Conservation (phyloP, 2,113 vertebrate species). For the Neoarius graeffei region DNA sequence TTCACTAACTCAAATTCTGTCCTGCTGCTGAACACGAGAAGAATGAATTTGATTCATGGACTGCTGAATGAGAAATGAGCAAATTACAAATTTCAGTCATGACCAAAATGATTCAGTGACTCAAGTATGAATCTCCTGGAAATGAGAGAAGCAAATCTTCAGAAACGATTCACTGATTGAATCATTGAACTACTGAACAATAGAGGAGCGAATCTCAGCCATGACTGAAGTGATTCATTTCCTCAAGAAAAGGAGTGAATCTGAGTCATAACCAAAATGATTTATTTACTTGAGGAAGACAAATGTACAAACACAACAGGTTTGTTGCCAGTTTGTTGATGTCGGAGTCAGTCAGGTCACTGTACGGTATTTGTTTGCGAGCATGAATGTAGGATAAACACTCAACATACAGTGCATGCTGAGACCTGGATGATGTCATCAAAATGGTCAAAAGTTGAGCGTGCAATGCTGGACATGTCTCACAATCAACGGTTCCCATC, state of each 20-base stretch:
- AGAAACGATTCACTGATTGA: not conserved
- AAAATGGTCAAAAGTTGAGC: too few relatives aligned
- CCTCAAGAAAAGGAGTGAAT: not conserved
- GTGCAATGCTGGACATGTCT: too few relatives aligned
- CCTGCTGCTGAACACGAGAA: not conserved
- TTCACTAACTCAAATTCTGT: not conserved
- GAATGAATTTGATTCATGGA: not conserved
- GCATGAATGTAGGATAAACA: not conserved
- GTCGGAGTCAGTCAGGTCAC: not conserved
- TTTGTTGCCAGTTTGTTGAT: not conserved
- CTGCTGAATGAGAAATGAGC: not conserved
- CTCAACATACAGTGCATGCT: too few relatives aligned
- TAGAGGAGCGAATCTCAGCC: not conserved
- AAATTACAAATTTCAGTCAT: not conserved
- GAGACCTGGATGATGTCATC: too few relatives aligned
- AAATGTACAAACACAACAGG: accelerated
- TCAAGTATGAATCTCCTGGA: not conserved
- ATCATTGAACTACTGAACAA: not conserved
- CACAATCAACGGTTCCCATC: too few relatives aligned
- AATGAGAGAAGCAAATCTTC: not conserved
- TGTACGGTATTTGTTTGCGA: not conserved
- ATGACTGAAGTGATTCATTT: not conserved
- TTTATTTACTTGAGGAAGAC: not conserved
- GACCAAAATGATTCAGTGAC: not conserved
- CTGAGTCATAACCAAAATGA: not conserved